phyloP scores from a whole-genome alignment of 2,888 invertebrate genomes.

The Scaptomyza flava region DNA sequence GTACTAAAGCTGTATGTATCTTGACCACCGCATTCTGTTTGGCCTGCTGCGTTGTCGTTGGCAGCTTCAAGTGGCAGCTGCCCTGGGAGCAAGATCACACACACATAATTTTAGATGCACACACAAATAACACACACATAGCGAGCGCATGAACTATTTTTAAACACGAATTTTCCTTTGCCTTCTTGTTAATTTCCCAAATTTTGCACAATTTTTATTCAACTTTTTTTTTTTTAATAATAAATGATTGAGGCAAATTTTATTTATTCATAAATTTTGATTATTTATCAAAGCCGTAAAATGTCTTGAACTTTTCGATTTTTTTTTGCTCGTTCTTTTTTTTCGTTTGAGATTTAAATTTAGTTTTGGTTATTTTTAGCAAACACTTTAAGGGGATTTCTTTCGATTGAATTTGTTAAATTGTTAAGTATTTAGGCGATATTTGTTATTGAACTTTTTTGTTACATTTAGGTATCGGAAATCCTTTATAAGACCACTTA shows the following conservation, averaged over 20 bases:
- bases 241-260: conserved; percentile 7
- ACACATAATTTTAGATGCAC: not conserved
- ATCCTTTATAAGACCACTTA: conserved; percentile 54
- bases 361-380: conserved; percentile 69
- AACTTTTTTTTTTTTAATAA: conserved; percentile 15
- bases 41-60: conserved; percentile 28
- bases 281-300: conserved; percentile 40
- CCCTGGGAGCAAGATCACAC: conserved; percentile 63
- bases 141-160: conserved; percentile 74
- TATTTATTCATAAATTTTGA: conserved; percentile 29
- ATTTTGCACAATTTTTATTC: conserved; percentile 39
- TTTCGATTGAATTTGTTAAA: conserved; percentile 18
- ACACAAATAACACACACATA: conserved; percentile 3
- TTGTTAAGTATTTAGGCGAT: conserved; percentile 19
- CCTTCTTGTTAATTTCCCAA: conserved; percentile 45
- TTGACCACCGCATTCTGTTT: conserved; percentile 20
- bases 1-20: conserved; percentile 14
- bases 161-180: conserved; percentile 67
- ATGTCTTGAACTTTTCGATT: conserved; percentile 59
- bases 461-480: conserved; percentile 1
- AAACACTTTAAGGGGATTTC: conserved; percentile 45
- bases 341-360: conserved; percentile 50
- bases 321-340: conserved; percentile 5
- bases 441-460: conserved; percentile 45
- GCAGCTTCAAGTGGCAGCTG: conserved; percentile 53